phyloP scores from a whole-genome alignment of 2,113 vertebrate species.

The Alethe diademata region DNA sequence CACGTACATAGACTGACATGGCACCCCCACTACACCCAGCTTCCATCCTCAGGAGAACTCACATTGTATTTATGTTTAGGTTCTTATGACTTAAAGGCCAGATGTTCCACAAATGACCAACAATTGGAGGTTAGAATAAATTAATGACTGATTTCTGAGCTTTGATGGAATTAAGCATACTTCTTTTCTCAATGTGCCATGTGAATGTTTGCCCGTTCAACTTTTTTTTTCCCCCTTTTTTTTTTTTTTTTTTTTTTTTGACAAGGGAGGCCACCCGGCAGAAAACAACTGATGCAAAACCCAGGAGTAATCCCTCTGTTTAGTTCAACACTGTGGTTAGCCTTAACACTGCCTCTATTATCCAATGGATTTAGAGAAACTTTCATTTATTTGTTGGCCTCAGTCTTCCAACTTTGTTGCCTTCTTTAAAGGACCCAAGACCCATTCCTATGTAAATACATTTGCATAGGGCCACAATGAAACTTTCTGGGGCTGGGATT shows the following conservation, averaged over 20 bases:
- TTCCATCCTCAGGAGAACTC: slow-evolving; percentile 46
- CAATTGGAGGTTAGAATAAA: slow-evolving; percentile 92
- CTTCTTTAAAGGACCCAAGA: slow-evolving; percentile 78
- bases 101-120: slow-evolving; percentile 94
- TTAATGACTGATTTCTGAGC: slow-evolving; percentile 97
- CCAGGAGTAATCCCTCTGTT: slow-evolving; percentile 95
- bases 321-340: slow-evolving; percentile 95
- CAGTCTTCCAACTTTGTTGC: slow-evolving; percentile 84
- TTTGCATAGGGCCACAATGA: slow-evolving; percentile 84
- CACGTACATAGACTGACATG: background rate
- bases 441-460: slow-evolving; percentile 86
- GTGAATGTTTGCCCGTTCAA: slow-evolving; percentile 92
- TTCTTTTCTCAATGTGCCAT: slow-evolving; percentile 92
- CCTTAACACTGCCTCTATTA: slow-evolving; percentile 99
- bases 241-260: slow-evolving; percentile 78
- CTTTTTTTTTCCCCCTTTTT: slow-evolving; percentile 48
- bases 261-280: slow-evolving; percentile 99
- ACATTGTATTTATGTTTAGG: slow-evolving; percentile 69
- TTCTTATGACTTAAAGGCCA: slow-evolving; percentile 82
- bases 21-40: background rate
- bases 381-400: slow-evolving; percentile 97
- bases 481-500: slow-evolving; percentile 77
- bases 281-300: slow-evolving; percentile 99
- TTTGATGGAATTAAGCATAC: slow-evolving; percentile 99
- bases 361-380: slow-evolving; percentile 98